Evolutionary conservation across 2,113 vertebrate genomes (phyloP), one percentile per base, ranked within the genome.

Genomic region (Siniperca knerii): DNA sequence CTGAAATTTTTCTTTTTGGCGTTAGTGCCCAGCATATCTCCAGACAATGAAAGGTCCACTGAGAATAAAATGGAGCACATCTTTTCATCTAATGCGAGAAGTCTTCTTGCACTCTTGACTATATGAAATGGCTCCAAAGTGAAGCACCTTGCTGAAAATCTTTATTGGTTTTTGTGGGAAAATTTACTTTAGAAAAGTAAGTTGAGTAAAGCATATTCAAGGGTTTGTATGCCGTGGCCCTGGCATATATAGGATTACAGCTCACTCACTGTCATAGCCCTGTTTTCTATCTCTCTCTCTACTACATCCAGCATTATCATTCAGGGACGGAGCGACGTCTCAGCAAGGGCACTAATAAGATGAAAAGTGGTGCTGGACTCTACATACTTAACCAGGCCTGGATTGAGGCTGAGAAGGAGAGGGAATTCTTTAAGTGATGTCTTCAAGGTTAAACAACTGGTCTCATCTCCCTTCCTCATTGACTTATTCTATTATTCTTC

Each of bases 371-470:
- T 65, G 75, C 85, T 87, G 92, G 92, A 90, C 88, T 93, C 66
- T 76, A 85, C 88, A 84, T 92, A 83, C 89, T 89, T 92, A 92
- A 89, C 89, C 83, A 82, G 68, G 70, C 57, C 62, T 75, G 79
- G 77, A 90, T 80, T 75, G 77, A 86, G 65, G 75, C 74, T 75
- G 83, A 84, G 71, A 82, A 85, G 77, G 81, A 87, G 83, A 89
- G 70, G 86, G 84, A 77, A 78, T 81, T 89, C 66, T 91, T 89
- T 78, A 87, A 82, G 82, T 85, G 90, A 93, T 81, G 84, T 88
- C 88, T 93, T 94, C 92, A 95, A 95, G 95, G 94, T 95, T 95
- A 95, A 94, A 92, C 71, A 93, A 91, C 79, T 72, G 62, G 68
- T 89, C 81, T 88, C 85, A 66, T 91, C 86, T 82, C 79, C 83